Conservation (phyloP, 2,113 vertebrate species). For the Malurus melanocephalus region DNA sequence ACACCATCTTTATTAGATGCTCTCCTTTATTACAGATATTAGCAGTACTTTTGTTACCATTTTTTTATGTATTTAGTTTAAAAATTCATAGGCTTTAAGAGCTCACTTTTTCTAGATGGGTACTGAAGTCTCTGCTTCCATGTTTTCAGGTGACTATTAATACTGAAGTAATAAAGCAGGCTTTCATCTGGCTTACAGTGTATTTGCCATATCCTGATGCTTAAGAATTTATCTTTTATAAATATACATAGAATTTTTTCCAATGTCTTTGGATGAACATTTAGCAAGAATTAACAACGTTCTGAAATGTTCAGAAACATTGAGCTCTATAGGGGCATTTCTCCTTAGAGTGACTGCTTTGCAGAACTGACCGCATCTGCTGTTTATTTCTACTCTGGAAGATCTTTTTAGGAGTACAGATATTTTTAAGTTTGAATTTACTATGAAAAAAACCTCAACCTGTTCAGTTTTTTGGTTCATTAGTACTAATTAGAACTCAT, state of each 20-base stretch:
- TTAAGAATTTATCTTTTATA: background rate
- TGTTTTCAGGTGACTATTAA: background rate
- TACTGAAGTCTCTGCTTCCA: background rate
- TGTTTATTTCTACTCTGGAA: background rate
- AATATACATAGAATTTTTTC: background rate
- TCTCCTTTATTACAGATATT: background rate
- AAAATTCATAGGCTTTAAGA: background rate
- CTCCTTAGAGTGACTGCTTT: background rate
- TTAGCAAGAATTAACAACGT: background rate
- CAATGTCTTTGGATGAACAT: background rate
- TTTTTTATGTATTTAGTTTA: background rate
- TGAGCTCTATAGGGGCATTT: background rate
- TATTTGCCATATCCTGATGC: fast-evolving
- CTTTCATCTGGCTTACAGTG: background rate
- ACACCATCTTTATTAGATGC: background rate
- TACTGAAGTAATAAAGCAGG: background rate
- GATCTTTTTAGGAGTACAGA: background rate
- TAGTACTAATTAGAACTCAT: constrained; percentile 10
- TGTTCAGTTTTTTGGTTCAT: background rate
- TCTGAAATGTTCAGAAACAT: background rate
- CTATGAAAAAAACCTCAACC: background rate
- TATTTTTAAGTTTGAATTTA: background rate
- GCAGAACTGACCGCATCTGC: background rate
- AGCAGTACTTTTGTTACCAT: background rate
- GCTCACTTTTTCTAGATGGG: background rate